Conservation (phyloP, 2,113 vertebrate species). For the Tetrao urogallus region DNA sequence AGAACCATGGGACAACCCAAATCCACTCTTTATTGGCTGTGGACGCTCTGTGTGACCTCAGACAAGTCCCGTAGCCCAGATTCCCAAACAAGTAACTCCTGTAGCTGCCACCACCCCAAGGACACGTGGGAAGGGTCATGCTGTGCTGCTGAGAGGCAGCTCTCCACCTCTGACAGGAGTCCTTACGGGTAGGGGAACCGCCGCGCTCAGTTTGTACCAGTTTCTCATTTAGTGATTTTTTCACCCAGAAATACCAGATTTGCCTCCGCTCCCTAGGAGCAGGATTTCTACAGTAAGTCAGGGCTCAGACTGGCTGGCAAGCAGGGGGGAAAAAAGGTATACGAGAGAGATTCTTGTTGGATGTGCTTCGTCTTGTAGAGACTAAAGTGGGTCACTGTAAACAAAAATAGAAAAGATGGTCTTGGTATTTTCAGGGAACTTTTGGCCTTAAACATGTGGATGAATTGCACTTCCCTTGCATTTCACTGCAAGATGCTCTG, state of each 20-base stretch:
- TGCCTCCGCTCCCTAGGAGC: neutral
- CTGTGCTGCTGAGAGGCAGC: neutral
- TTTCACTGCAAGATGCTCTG: neutral
- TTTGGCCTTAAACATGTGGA: neutral
- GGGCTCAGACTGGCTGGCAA: neutral
- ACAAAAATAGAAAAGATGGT: neutral
- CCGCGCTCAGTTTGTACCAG: neutral
- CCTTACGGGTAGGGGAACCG: neutral
- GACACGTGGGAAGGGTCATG: rapidly evolving
- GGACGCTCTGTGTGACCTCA: too few relatives aligned
- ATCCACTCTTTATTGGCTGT: rapidly evolving
- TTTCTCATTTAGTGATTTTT: neutral
- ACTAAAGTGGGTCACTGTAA: neutral
- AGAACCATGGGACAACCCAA: neutral
- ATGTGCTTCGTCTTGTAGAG: neutral
- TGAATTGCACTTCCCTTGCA: neutral
- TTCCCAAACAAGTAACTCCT: neutral
- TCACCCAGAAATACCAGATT: neutral
- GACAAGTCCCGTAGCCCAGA: neutral
- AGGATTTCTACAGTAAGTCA: neutral
- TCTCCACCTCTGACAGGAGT: neutral
- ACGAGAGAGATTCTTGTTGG: neutral
- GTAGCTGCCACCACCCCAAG: neutral
- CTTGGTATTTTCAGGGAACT: neutral
- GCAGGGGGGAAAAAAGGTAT: too few relatives aligned